Evolutionary conservation across 37 sponge, comb jelly and placozoan species (phyloP), one percentile per base, ranked within the genome.

Genomic region (Eunapius fragilis): DNA sequence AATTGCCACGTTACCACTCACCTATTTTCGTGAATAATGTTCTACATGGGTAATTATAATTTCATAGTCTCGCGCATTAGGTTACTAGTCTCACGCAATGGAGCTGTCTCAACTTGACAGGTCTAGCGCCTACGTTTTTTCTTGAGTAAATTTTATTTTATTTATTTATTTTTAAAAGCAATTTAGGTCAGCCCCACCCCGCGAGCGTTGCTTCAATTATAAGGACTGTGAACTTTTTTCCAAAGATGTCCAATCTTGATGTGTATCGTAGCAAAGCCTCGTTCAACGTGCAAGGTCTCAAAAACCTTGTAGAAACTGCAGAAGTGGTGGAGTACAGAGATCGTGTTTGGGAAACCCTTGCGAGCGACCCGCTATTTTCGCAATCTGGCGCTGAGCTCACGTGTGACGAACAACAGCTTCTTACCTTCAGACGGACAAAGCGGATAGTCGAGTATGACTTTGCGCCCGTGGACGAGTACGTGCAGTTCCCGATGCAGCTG

Each of bases 401-500:
- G 25, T 68, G 90, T 23, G 79, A 89, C 36, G 67, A 95, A 37
- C 36, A 80, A 80, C 74, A 89, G 68, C 80, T 79, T 49, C 67
- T 95, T 48, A 81, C 91, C 27, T 92, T 88, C 76, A 90, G 37
- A 75, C 37, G 93, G 71, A 36, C 77, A 41, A 89, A 92, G 77
- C 72, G 93, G 6, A 41, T 95, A 22, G 41, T 71, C 2, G 96
- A 92, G 48, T 92, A 95, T 71, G 83, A 84, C 67, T 92, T 95
- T 58, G 27, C 89, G 17, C 48, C 86, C 0, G 73, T 48, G 17
- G 25, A 30, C 1, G 17, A 33, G 28, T 50, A 80, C 80, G 14
- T 26, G n/a, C 85, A 45, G 23, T 25, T 49, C 47, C 92, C 95
- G 0, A 22, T 23, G 19, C 78, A 71, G 31, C 68, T 28, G 30